phyloP scores from a whole-genome alignment of 2,113 vertebrate genomes.

The Eretmochelys imbricata region DNA sequence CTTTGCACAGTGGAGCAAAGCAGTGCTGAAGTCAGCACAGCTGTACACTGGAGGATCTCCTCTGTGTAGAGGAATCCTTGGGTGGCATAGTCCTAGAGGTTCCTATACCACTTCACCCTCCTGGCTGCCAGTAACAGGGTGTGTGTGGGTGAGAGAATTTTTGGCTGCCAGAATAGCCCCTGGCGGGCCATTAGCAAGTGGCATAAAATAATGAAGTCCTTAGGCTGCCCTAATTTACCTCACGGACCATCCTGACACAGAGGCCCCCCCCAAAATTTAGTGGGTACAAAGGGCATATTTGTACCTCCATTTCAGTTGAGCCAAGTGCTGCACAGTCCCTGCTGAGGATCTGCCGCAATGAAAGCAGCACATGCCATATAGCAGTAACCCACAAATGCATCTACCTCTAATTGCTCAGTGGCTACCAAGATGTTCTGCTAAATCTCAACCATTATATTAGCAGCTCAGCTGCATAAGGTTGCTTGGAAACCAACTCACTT shows the following conservation, averaged over 20 bases:
- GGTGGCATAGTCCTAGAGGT: fast-evolving
- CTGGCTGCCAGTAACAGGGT: not conserved
- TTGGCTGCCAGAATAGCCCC: not conserved
- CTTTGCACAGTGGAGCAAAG: not conserved
- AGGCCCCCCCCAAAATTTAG: not conserved
- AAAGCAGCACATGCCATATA: not conserved
- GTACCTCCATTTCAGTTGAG: not conserved
- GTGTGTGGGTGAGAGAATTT: not conserved
- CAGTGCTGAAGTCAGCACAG: not conserved
- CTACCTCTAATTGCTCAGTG: not conserved
- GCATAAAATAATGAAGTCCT: not conserved
- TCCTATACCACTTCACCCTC: not conserved
- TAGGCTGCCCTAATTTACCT: not conserved
- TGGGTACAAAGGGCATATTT: not conserved
- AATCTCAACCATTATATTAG: constrained; percentile 56
- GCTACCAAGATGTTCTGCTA: constrained; percentile 39
- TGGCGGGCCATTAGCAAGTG: not conserved
- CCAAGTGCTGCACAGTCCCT: not conserved
- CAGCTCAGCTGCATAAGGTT: constrained; percentile 66
- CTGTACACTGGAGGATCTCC: not conserved
- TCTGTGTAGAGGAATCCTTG: not conserved
- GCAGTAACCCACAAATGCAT: not conserved
- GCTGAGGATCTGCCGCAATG: not conserved
- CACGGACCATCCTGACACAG: not conserved
- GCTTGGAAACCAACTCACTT: constrained; percentile 69